Percentiles rank a stretch among this genome's conserved stretches.
Evolutionary conservation across 2,797 vertebrate species (phyloP).

Genomic region (Gastrophryne carolinensis): DNA sequence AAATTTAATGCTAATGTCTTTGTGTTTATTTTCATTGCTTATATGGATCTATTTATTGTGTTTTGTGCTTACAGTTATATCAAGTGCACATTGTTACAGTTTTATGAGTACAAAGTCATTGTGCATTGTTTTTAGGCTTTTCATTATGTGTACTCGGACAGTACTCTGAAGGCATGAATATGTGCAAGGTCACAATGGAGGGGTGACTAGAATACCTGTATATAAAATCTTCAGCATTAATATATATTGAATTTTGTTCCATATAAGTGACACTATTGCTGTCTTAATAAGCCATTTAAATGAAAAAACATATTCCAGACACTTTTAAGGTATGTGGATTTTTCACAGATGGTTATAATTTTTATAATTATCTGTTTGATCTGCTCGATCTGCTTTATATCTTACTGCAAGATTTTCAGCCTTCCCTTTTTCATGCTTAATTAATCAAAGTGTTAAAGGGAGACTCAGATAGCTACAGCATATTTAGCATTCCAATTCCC

Average conservation of each 20-base stretch:
- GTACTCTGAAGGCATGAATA: background rate
- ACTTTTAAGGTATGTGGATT: background rate
- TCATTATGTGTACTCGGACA: background rate
- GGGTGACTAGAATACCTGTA: too few relatives aligned
- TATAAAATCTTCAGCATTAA: too few relatives aligned
- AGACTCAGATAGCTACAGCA: background rate
- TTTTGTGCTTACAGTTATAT: background rate
- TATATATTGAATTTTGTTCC: too few relatives aligned
- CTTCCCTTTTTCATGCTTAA: background rate
- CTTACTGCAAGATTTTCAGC: background rate
- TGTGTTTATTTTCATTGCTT: background rate
- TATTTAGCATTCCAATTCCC: background rate
- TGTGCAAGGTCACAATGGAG: too few relatives aligned
- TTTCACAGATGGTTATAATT: background rate
- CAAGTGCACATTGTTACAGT: background rate
- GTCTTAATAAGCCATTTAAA: too few relatives aligned
- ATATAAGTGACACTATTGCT: too few relatives aligned
- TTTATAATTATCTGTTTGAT: background rate
- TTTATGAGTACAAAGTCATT: constrained; percentile 7
- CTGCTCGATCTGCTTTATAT: background rate
- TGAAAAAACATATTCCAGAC: background rate
- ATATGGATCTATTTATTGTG: constrained; percentile 8
- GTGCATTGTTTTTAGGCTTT: background rate
- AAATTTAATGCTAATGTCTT: background rate
- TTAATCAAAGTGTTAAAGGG: background rate